A percentile compares a stretch with the other conserved stretches of the same genome.
phyloP scores from a whole-genome alignment of 1,140 invertebrate genomes.

The Zaprionus camerounensis region DNA sequence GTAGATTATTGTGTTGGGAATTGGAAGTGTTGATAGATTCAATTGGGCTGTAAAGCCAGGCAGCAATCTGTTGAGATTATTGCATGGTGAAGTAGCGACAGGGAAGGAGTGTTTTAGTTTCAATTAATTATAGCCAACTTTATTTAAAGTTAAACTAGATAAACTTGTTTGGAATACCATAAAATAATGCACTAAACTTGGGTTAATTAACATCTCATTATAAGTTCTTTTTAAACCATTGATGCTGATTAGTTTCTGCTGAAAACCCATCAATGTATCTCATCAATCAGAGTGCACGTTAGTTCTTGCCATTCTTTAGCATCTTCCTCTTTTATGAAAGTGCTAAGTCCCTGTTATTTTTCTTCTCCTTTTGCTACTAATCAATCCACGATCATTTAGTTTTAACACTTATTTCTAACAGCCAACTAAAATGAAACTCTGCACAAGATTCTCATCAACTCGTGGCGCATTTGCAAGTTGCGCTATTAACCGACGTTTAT shows the following conservation, averaged over 20 bases:
- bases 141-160: too few relatives aligned
- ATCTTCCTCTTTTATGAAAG: not conserved
- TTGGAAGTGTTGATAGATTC: not conserved
- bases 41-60: not conserved
- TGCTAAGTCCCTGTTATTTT: not conserved
- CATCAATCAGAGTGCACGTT: not conserved
- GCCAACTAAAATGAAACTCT: not conserved
- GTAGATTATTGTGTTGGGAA: not conserved
- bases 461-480: conserved; percentile 22
- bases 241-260: too few relatives aligned
- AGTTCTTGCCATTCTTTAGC: not conserved
- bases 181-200: too few relatives aligned
- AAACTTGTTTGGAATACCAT: too few relatives aligned
- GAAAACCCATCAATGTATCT: too few relatives aligned
- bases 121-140: too few relatives aligned
- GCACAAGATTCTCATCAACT: conserved; percentile 17
- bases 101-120: not conserved
- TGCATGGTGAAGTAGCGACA: not conserved
- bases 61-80: not conserved
- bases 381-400: not conserved
- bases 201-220: not conserved
- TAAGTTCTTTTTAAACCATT: not conserved
- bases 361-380: not conserved
- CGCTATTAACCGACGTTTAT: conserved; percentile 69
- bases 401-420: not conserved